A percentile compares a stretch with the other conserved stretches of the same genome.
These are phyloP conservation scores for Macaria notata DNA, from an alignment of 2,888 invertebrate species.

Conservation along the genomic window DNA sequence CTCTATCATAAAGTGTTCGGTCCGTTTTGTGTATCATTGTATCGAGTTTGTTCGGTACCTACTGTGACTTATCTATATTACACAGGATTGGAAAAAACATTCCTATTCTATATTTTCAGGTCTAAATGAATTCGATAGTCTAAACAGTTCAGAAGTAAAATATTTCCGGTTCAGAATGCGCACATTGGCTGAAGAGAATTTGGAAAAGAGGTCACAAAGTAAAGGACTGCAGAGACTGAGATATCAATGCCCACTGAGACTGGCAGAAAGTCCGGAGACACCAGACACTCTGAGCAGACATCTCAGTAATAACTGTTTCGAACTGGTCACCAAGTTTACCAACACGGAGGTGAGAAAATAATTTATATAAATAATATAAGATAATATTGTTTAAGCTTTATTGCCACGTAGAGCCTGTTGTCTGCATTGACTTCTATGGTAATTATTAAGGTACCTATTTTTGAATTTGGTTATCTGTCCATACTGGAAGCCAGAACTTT, in stretches of 20 bases:
- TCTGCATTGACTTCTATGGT: no score
- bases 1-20: no score
- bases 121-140: slow-evolving; percentile 88
- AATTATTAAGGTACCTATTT: no score
- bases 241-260: slow-evolving; percentile 91
- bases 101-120: slow-evolving; percentile 58
- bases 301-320: slow-evolving; percentile 85
- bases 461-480: no score
- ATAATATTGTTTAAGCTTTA: no score
- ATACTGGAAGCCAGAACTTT: no score
- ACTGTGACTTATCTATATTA: no score
- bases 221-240: slow-evolving; percentile 87
- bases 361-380: no score
- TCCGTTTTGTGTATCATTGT: no score
- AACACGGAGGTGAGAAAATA: slow-evolving; percentile 85
- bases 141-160: slow-evolving; percentile 92
- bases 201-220: slow-evolving; percentile 84
- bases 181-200: slow-evolving; percentile 89
- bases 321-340: slow-evolving; percentile 89
- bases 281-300: slow-evolving; percentile 86
- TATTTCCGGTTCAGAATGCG: slow-evolving; percentile 95
- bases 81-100: no score
- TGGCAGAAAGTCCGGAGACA: slow-evolving; percentile 85
- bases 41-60: no score
- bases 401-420: no score